Base-by-base conservation (phyloP, 1,140 invertebrate genomes). In the Cydia amplana region DNA sequence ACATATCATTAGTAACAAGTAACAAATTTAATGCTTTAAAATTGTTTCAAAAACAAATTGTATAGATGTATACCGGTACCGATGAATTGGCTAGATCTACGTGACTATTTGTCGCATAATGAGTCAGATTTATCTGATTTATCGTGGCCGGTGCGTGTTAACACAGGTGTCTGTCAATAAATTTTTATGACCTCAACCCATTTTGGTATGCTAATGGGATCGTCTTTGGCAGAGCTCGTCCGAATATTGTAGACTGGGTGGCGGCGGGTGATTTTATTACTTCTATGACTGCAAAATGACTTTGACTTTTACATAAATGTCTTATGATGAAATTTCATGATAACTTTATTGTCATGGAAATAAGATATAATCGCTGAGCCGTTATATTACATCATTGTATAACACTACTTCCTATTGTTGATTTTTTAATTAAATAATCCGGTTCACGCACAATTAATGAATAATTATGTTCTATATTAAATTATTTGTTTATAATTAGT, bases 111-210 rank as follows among this genome's bases (percentile, higher is more conserved):
- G 20, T 65, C 28, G 25, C 51, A 84, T 86, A 85, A 89, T 85
- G 76, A 78, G 63, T 78, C 63, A 78, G 78, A 84, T 85, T 82
- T 84, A 82, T 84, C 67, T 83, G 77, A 90, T 89, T 87, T 89
- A 85, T 87, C 80, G 82, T 40, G 78, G 84, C 77, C 81, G 77
- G 81, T 89, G 85, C 79, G 82, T 90, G 83, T 78, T 84, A 78
- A 83, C 75, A 88, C 85, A 90, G 88, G 86, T 92, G 85, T 89
- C 87, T 84, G 67, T 83, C 83, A 82, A 92, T 91, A 90, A 91
- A 92, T 85, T 90, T 91, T 92, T 90, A 92, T 82, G 84, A 88
- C 77, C 81, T 87, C 84, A 79, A 80, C 78, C 83, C 80, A 86
- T 86, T 86, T 88, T 6, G 80, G 84, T 92, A 91, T 92, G 90